Base-by-base conservation (phyloP, 1,140 invertebrate genomes). In the Cheumatopsyche charites region DNA sequence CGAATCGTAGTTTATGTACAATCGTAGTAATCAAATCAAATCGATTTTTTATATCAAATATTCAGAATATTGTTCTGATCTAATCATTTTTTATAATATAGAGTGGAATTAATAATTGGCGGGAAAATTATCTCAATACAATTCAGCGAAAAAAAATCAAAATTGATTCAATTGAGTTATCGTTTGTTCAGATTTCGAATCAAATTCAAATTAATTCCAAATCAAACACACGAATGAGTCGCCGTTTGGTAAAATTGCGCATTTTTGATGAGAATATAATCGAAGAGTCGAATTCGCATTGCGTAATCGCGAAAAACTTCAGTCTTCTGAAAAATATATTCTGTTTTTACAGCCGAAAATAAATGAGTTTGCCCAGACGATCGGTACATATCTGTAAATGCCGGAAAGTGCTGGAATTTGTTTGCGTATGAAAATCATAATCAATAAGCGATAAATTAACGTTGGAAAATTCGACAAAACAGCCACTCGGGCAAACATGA, bases 361-460 rank as follows among this genome's bases (percentile, higher is more conserved):
- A 68, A 55, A 68, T 55, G 29, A 67, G 63, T 73, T 75, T 72
- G 61, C 68, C 71, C 67, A 72, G 74, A 70, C 74, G 55, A 42
- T 73, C 29, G 49, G 74, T 65, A 72, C 63, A 72, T 71, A 36
- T 26, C 43, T 4, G 29, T 36, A 55, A 6, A 36, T 68, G 67
- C 73, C 73, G 74, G 71, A 75, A 75, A 73, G 67, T 73, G 67
- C 67, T 66, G 29, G 62, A 70, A 62, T 70, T 72, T 70, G 63
- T 75, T 75, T 69, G 55, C 17, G 25, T 75, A 72, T 70, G 67
- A 70, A 75, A 75, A 75, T 75, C 74, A 52, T 62, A 26, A 23
- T 45, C 45, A 70, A 43, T 17, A 29, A 47, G 25, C 45, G 23
- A 68, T 58, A 68, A 68, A 68, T 58, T 55, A 52, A 47, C 45